Evolutionary conservation across 1,140 invertebrate genomes (phyloP).

Genomic region (Cryptotermes secundus): DNA sequence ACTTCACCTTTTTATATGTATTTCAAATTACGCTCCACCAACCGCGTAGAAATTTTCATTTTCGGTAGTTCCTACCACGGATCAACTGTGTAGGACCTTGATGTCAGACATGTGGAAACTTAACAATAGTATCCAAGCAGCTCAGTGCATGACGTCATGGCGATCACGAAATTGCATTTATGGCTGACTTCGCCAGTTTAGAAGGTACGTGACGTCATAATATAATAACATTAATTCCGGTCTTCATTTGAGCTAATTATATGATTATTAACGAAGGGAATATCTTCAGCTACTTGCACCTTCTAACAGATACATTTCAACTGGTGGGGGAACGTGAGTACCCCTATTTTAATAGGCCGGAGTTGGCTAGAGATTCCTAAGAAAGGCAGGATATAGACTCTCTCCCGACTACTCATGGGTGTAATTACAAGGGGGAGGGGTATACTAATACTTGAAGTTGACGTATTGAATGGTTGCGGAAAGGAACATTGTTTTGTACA

Average conservation of each 20-base stretch:
- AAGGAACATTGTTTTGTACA: neutral
- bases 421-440: neutral
- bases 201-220: conserved; percentile 6
- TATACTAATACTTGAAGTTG: neutral
- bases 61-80: too few relatives aligned
- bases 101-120: too few relatives aligned
- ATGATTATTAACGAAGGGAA: neutral
- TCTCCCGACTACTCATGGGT: neutral
- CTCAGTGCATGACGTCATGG: neutral
- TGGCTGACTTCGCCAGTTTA: neutral
- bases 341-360: neutral
- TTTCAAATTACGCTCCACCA: too few relatives aligned
- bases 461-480: neutral
- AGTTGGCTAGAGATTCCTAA: neutral
- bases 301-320: neutral
- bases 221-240: neutral
- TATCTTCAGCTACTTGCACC: neutral
- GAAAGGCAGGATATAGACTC: neutral
- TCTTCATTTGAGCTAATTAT: neutral
- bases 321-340: neutral
- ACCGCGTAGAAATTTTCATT: too few relatives aligned
- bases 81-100: too few relatives aligned
- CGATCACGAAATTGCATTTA: neutral
- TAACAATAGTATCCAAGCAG: neutral
- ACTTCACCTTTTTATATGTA: too few relatives aligned